Base-by-base conservation (phyloP, 1,140 invertebrate species). In the Aplysia californica region DNA sequence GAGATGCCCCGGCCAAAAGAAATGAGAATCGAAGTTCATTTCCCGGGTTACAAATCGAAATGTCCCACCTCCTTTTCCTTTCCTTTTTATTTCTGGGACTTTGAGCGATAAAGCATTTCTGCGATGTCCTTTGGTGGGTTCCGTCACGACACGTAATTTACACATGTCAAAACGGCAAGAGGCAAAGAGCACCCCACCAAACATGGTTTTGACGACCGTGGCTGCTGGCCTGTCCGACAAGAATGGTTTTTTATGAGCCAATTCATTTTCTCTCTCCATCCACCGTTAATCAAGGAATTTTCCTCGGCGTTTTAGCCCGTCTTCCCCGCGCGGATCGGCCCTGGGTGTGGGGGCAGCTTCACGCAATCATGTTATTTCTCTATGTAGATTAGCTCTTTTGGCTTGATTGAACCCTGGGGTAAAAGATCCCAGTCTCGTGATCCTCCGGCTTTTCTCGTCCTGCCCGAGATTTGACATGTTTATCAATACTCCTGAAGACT, bases 301-400 rank as follows among this genome's bases (percentile, higher is more conserved):
- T 18, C n/a, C n/a, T 20, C 55, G 29, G 21, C n/a, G 29, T 23
- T 35, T 29, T 65, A 36, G 33, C 61, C 31, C 2, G 33, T 65
- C 33, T 35, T 6, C 39, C 26, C 55, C 4, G 23, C 61, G 4
- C 39, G 21, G 33, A 18, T 35, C 21, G 33, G 39, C 1, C 15
- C 10, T 1, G 39, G 5, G 35, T 3, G 1, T 20, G 2, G 3
- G 18, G 39, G n/a, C 21, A 23, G 31, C 2, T 36, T 21, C n/a
- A n/a, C 39, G 61, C 26, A 65, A 36, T 65, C 61, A 35, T 65
- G 61, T 36, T 65, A 65, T 65, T 65, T n/a, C n/a, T n/a, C 21
- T 65, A 65, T 65, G 61, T 65, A 65, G 61, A 65, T 65, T 35
- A 65, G 31, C 61, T 65, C n/a, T 36, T 29, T 36, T n/a, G 61